Base-by-base conservation (phyloP, 2,888 invertebrate genomes). In the Eupithecia pulchellata region DNA sequence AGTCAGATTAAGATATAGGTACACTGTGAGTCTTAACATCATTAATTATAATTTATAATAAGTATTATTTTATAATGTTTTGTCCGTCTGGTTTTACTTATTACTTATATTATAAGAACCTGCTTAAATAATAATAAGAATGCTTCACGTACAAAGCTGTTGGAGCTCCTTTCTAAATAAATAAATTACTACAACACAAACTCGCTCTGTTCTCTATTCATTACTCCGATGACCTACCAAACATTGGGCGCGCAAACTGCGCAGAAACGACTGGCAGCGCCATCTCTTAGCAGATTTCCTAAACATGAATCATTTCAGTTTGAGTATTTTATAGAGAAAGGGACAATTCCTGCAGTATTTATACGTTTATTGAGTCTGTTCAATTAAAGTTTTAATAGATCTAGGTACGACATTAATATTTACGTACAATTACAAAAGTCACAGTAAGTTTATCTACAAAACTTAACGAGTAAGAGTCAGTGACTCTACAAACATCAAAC, bases 221-320 rank as follows among this genome's bases (percentile, higher is more conserved):
- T 58, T 58, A 25, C 20, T 25, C 30, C 39, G 17, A 14, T 29
- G 29, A 64, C 52, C 30, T 52, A 25, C n/a, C 36, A 20, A 39
- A 14, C 27, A 63, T 30, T 14, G 47, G 30, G 27, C 30, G 42
- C 13, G 30, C 17, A 13, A 57, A 47, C 62, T 71, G 32, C 61
- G 66, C 39, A 62, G 6, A 58, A 34, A 67, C 30, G 36, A 64
- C 20, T 14, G 29, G 55, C 67, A 17, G 65, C 65, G 71, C 71
- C 71, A 72, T 72, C 71, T 72, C 42, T 72, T 65, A 65, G 61
- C 55, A 58, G 0, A 4, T 8, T 17, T 25, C 0, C 9, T n/a
- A 60, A 65, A 25, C 55, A 58, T 42, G 8, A 8, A 57, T 6
- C 11, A 13, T 17, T 20, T 39, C n/a, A n/a, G n/a, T n/a, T n/a